Percentiles rank a stretch among this genome's conserved stretches.
phyloP scores from a whole-genome alignment of 2,888 invertebrate species.

The Cataglyphis albicans region DNA sequence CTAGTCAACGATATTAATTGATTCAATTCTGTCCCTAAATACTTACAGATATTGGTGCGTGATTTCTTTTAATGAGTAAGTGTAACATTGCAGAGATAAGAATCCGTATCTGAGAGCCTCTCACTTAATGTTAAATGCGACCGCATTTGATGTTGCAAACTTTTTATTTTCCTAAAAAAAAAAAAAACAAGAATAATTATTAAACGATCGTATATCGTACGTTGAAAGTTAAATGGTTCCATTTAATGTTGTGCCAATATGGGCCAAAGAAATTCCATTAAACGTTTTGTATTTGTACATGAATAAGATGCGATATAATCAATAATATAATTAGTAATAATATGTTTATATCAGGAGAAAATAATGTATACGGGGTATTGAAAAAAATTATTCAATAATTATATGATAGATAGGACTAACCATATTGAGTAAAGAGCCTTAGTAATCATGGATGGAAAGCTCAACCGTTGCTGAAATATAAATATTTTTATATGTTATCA shows the following conservation, averaged over 20 bases:
- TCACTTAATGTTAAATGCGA: conserved; percentile 4
- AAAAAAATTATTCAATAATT: too few relatives aligned
- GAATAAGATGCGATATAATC: not conserved
- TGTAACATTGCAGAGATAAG: conserved; percentile 24
- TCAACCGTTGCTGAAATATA: too few relatives aligned
- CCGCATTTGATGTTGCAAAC: not conserved
- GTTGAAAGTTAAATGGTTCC: conserved; percentile 5
- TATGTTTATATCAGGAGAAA: conserved; percentile 9
- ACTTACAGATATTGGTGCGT: conserved; percentile 15
- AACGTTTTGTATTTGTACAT: not conserved
- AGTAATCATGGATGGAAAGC: too few relatives aligned
- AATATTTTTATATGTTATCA: too few relatives aligned
- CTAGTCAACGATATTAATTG: conserved; percentile 43
- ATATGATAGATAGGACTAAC: too few relatives aligned
- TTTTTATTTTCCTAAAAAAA: conserved; percentile 25
- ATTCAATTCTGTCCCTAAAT: conserved; percentile 26
- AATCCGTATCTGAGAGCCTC: not conserved
- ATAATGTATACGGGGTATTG: not conserved
- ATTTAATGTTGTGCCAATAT: conserved; percentile 17
- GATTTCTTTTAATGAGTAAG: conserved; percentile 12
- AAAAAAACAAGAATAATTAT: conserved; percentile 11
- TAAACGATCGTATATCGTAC: conserved; percentile 11
- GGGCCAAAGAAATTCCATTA: conserved; percentile 8
- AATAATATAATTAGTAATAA: not conserved
- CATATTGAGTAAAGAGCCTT: too few relatives aligned